phyloP scores from a whole-genome alignment of 2,113 vertebrate genomes.

The Eptesicus fuscus region DNA sequence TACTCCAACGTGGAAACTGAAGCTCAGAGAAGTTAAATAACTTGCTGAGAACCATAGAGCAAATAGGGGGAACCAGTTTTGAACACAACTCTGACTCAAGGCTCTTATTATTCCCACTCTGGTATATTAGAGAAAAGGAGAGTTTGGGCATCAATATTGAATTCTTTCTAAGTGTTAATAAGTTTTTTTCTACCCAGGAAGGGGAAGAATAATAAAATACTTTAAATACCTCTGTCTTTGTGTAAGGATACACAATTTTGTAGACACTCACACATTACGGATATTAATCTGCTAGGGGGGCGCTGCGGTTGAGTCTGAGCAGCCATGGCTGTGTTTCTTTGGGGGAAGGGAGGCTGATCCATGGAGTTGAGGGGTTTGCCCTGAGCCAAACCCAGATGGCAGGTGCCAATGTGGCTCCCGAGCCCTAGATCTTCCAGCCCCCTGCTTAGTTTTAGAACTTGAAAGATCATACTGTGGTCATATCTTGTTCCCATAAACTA shows the following conservation, averaged over 20 bases:
- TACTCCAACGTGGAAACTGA: not conserved
- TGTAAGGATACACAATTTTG: not conserved
- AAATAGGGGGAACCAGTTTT: not conserved
- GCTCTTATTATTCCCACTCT: not conserved
- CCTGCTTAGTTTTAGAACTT: not conserved
- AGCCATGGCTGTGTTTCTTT: not conserved
- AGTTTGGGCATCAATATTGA: not conserved
- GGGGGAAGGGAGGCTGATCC: not conserved
- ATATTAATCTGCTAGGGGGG: not conserved
- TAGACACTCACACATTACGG: not conserved
- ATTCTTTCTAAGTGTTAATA: not conserved
- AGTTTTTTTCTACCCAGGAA: not conserved
- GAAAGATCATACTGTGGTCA: not conserved
- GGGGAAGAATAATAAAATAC: not conserved
- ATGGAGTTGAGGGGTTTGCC: not conserved
- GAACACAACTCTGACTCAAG: not conserved
- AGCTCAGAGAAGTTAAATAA: not conserved
- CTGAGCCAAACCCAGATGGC: not conserved
- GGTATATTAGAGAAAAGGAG: not conserved
- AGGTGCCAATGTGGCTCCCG: not conserved
- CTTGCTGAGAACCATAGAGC: not conserved
- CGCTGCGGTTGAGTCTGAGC: not conserved
- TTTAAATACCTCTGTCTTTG: not conserved
- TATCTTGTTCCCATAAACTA: not conserved
- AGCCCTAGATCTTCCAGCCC: not conserved